Evolutionary conservation across 2,113 vertebrate genomes (phyloP).

Genomic region (Phalacrocorax carbo): DNA sequence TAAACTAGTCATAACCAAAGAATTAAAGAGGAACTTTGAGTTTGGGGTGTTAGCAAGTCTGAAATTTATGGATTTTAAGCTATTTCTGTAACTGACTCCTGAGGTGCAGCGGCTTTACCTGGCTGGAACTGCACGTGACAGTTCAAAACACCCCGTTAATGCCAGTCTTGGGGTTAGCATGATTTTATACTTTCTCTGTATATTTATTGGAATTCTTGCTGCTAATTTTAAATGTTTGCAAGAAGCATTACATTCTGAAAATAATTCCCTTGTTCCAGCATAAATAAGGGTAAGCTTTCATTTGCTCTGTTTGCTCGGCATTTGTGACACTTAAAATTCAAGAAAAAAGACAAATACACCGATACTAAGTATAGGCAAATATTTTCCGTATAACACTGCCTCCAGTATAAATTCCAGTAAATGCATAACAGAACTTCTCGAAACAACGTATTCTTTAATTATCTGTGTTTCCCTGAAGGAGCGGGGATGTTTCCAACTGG

Average conservation of each 20-base stretch:
- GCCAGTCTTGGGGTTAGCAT: too few species aligned
- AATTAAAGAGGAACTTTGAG: not conserved
- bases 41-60: not conserved
- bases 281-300: not conserved
- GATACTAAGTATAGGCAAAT: not conserved
- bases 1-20: not conserved
- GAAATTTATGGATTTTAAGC: not conserved
- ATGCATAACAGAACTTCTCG: not conserved
- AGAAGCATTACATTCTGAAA: not conserved
- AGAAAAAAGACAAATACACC: not conserved
- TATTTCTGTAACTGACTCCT: not conserved
- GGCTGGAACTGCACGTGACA: not conserved
- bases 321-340: not conserved
- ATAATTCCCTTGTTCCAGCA: not conserved
- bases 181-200: not conserved
- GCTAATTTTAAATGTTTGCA: not conserved
- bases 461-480: not conserved
- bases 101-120: not conserved
- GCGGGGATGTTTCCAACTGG: not conserved
- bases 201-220: not conserved
- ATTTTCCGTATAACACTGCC: not conserved
- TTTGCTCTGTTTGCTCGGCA: not conserved
- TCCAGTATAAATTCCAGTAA: conserved; percentile 17
- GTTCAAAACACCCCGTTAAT: not conserved
- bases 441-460: not conserved